A percentile compares a stretch with the other conserved stretches of the same genome.
Evolutionary conservation across 23 tunicate species (phyloP).

Genomic region (Styela clava): DNA sequence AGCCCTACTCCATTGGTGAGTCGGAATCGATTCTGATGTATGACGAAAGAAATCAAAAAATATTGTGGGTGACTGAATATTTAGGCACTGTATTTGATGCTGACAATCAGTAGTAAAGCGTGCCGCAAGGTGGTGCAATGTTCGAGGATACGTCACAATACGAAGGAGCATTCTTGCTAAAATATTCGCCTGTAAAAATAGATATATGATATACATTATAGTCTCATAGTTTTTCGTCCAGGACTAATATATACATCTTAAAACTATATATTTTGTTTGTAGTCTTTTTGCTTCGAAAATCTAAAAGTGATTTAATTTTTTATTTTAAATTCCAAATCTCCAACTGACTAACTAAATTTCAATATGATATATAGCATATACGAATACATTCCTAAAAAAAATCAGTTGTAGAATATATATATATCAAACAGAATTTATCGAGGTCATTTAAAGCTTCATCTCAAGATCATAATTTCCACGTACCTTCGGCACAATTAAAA

Average conservation of each 20-base stretch:
- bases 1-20: too few relatives aligned
- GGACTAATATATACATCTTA: background rate
- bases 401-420: background rate
- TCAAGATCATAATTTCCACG: background rate
- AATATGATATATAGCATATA: too few relatives aligned
- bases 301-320: background rate
- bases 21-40: too few relatives aligned
- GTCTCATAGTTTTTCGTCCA: background rate
- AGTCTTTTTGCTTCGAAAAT: background rate
- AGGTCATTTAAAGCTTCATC: background rate
- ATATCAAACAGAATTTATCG: background rate
- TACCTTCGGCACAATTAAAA: slow-evolving; percentile 14
- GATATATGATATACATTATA: background rate
- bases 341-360: too few relatives aligned
- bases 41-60: too few relatives aligned
- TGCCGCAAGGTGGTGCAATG: background rate
- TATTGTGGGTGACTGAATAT: too few relatives aligned
- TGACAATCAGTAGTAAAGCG: background rate
- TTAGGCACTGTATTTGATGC: too few relatives aligned
- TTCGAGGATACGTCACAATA: background rate
- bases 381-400: background rate
- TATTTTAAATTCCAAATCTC: too few relatives aligned
- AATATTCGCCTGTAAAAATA: background rate
- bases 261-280: background rate
- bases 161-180: background rate